These are phyloP conservation scores for Diglossa cyanea DNA, from an alignment of 2,797 vertebrate species.

Conservation along the genomic window DNA sequence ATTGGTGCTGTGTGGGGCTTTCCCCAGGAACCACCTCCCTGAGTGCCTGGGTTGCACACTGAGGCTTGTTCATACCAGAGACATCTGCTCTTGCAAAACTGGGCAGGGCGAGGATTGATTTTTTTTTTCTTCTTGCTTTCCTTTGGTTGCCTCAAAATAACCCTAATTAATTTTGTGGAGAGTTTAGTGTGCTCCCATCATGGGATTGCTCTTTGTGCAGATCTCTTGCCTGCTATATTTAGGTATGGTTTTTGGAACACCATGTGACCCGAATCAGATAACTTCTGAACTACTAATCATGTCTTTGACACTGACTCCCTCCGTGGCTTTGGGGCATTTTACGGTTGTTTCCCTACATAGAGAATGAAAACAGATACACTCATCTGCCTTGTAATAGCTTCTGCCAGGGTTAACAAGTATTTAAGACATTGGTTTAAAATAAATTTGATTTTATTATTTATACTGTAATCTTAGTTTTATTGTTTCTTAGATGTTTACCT, in stretches of 20 bases:
- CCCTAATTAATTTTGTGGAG: slow-evolving; percentile 59
- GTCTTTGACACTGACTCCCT: slow-evolving; percentile 38
- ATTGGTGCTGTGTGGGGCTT: neutral
- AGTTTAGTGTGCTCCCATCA: slow-evolving; percentile 52
- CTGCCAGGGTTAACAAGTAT: neutral
- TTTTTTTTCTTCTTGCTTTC: neutral
- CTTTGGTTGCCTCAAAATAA: slow-evolving; percentile 45
- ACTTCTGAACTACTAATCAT: slow-evolving; percentile 60
- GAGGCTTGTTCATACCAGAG: neutral
- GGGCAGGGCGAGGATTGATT: neutral
- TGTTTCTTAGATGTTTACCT: neutral
- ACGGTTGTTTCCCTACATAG: neutral
- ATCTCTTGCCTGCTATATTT: slow-evolving; percentile 64
- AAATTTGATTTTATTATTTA: neutral
- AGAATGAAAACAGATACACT: neutral
- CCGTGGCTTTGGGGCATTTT: slow-evolving; percentile 34
- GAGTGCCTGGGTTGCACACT: neutral
- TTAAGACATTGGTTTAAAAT: neutral
- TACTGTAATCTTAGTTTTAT: neutral
- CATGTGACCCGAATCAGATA: slow-evolving; percentile 67
- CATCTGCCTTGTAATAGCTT: neutral
- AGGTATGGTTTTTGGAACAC: slow-evolving; percentile 62
- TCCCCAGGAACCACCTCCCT: neutral
- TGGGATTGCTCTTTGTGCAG: slow-evolving; percentile 49
- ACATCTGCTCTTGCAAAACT: neutral